Evolutionary conservation across 2,888 invertebrate species (phyloP), one percentile per base, ranked within the genome.

Genomic region (Sphaerophoria rueppellii): DNA sequence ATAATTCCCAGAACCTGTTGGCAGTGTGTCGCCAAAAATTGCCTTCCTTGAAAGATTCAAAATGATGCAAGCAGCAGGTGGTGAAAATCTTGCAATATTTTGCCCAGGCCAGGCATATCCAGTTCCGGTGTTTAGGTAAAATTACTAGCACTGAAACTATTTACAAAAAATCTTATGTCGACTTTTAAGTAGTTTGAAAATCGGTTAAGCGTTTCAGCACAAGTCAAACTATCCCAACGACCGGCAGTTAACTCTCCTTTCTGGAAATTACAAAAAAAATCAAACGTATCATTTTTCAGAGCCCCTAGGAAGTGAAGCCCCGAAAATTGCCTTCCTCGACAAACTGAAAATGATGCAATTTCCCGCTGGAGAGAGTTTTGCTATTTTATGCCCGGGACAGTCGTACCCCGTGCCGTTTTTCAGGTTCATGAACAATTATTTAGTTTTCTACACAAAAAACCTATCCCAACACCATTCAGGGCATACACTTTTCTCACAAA

Each of bases 101-200:
- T 96, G 96, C 90, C 95, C 95, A 63, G 95, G 95, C 76, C 96
- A 96, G 93, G 95, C 95, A 37, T 95, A 93, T 91, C 94, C 94
- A 32, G 93, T 93, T 69, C 94, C 94, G 40, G 89, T 90, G 74
- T 93, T 92, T 92, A 93, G 93, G 93, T 94, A 93, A 92, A 89
- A 9, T 24, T 7, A 57, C 4, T 40, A 1, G 4, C 1, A 6
- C 40, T 43, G n/a, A n/a, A n/a, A n/a, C n/a, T n/a, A n/a, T n/a
- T n/a, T n/a, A n/a, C n/a, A n/a, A n/a, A n/a, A n/a, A n/a, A n/a
- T 43, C 12, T 43, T 43, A 43, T 7, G 43, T 43, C 43, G 12
- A 3, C 4, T 43, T 43, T 9, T 43, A 40, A 6, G 40, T 40
- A 0, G 1, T 4, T 1, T 40, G 40, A 40, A 0, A 43, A 11